These are phyloP conservation scores for Epinephelus fuscoguttatus DNA, from an alignment of 2,113 vertebrate species.

Conservation along the genomic window DNA sequence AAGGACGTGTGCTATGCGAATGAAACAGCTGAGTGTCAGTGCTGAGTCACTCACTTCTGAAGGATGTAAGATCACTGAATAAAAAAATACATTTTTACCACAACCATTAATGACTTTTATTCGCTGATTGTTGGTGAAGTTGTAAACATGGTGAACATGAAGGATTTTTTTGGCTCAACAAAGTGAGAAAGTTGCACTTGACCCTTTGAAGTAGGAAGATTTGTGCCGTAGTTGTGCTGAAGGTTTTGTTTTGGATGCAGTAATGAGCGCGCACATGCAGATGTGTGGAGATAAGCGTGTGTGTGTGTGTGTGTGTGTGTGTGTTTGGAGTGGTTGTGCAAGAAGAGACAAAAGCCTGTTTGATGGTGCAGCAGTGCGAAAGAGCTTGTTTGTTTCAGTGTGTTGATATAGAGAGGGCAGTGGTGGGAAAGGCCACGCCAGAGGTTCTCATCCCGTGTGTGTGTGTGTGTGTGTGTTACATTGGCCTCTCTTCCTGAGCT, in stretches of 20 bases:
- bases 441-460: slow-evolving; percentile 78
- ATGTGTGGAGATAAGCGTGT: slow-evolving; percentile 57
- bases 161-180: background rate
- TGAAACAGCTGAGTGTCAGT: slow-evolving; percentile 7
- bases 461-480: slow-evolving; percentile 35
- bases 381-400: slow-evolving; percentile 69
- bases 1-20: slow-evolving; percentile 36
- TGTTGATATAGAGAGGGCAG: slow-evolving; percentile 75
- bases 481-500: slow-evolving; percentile 74
- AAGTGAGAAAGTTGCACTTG: background rate
- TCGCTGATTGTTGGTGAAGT: slow-evolving; percentile 12
- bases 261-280: slow-evolving; percentile 57
- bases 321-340: slow-evolving; percentile 25
- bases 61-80: slow-evolving; percentile 21
- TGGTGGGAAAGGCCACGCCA: slow-evolving; percentile 82
- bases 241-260: slow-evolving; percentile 54
- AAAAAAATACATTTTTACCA: slow-evolving; percentile 51
- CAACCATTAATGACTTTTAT: background rate
- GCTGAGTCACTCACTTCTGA: slow-evolving; percentile 7
- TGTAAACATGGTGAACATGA: background rate
- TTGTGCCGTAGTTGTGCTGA: background rate
- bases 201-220: slow-evolving; percentile 19
- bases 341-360: slow-evolving; percentile 71
- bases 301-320: slow-evolving; percentile 23
- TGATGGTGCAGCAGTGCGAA: slow-evolving; percentile 66